A percentile compares a stretch with the other conserved stretches of the same genome.
Evolutionary conservation across 2,888 invertebrate species (phyloP).

Genomic region (Drosophila hamatofila): DNA sequence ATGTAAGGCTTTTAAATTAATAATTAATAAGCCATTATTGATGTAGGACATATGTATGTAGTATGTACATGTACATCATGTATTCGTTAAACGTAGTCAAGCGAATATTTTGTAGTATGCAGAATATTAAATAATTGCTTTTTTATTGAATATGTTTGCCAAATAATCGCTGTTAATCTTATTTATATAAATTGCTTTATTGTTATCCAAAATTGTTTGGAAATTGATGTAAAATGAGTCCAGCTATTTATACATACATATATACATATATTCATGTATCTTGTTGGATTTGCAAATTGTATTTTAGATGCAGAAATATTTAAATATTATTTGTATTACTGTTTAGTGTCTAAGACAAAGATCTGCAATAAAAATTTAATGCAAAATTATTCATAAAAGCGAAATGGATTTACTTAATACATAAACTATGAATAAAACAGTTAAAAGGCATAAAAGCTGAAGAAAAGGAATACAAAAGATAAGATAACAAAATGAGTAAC

Average conservation of each 20-base stretch:
- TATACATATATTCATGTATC: constrained; percentile 4
- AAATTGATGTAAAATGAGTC: constrained; percentile 38
- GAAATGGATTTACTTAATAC: not conserved
- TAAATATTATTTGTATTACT: constrained; percentile 44
- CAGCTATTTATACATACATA: not conserved
- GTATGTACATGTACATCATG: constrained; percentile 5
- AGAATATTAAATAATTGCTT: constrained; percentile 20
- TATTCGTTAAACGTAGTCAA: constrained; percentile 34
- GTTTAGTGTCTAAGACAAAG: constrained; percentile 67
- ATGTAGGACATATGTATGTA: not conserved
- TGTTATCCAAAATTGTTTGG: constrained; percentile 71
- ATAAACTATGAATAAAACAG: not conserved
- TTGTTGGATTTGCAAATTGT: constrained; percentile 29
- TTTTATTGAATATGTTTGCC: constrained; percentile 28
- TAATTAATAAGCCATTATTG: constrained; percentile 15
- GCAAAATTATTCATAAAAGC: not conserved
- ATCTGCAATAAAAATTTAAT: constrained; percentile 65
- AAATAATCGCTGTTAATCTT: constrained; percentile 39
- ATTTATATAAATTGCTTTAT: constrained; percentile 67
- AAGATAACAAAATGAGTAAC: not conserved
- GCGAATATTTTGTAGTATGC: constrained; percentile 16
- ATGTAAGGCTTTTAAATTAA: constrained; percentile 66
- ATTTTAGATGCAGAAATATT: constrained; percentile 22
- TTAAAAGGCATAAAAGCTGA: too few species aligned
- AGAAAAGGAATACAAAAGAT: not conserved